Evolutionary conservation across 2,888 invertebrate species (phyloP).

Genomic region (Loripinus fragilis): DNA sequence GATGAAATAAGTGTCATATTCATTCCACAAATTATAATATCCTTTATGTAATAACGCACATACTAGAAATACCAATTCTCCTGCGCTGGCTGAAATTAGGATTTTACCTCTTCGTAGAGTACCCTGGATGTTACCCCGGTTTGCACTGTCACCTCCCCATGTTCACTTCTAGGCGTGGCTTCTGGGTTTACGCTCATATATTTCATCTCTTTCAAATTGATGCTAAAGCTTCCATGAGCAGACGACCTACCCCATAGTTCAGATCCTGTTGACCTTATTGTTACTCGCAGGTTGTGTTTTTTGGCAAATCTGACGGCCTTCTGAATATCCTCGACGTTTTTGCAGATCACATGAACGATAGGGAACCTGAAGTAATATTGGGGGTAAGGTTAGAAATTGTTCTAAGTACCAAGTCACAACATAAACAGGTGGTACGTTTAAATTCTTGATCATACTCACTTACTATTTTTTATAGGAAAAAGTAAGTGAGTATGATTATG

Average conservation of each 20-base stretch:
- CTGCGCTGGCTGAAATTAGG: too few relatives aligned
- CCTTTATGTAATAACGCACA: too few relatives aligned
- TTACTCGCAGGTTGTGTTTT: slow-evolving; percentile 55
- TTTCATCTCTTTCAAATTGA: slow-evolving; percentile 62
- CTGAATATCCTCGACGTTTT: slow-evolving; percentile 56
- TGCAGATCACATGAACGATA: slow-evolving; percentile 49
- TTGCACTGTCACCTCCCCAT: slow-evolving; percentile 65
- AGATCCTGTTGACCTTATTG: slow-evolving; percentile 64
- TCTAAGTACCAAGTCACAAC: too few relatives aligned
- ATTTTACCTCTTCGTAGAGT: slow-evolving; percentile 65
- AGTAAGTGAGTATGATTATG: too few relatives aligned
- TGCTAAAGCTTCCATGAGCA: slow-evolving; percentile 49
- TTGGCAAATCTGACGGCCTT: slow-evolving; percentile 60
- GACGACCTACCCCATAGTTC: slow-evolving; percentile 66
- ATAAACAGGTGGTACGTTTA: too few relatives aligned
- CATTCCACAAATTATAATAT: too few relatives aligned
- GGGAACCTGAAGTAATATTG: too few relatives aligned
- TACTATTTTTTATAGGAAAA: too few relatives aligned
- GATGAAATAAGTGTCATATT: too few relatives aligned
- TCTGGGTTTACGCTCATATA: slow-evolving; percentile 32
- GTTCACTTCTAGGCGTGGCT: slow-evolving; percentile 36
- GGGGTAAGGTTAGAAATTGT: too few relatives aligned
- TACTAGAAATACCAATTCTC: too few relatives aligned
- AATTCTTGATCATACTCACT: too few relatives aligned
- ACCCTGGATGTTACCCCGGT: slow-evolving; percentile 61